Evolutionary conservation across 2,113 vertebrate genomes (phyloP), one percentile per base, ranked within the genome.

Genomic region (Sorex fumeus): DNA sequence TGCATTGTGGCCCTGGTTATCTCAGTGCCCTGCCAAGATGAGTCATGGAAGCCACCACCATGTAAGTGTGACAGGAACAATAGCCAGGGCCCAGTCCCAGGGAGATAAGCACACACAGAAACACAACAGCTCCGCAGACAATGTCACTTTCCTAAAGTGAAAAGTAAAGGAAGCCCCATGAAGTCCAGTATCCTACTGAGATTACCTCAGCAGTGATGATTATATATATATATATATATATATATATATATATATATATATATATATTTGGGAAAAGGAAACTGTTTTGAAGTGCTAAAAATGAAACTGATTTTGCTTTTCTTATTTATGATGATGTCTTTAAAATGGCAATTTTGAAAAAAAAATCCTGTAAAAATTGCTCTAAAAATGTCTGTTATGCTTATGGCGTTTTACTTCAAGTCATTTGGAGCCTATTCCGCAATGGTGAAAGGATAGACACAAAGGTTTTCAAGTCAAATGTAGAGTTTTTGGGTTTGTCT

Each of bases 151-250:
- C 53, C 86, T 45, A 66, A 27, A 66, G n/a, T 62, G 30, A 74
- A 83, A 93, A 90, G 47, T 45, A n/a, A 90, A 66, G 70, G 75
- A 45, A 95, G 77, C 43, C 7, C 34, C 57, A 40, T 47, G 21
- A 80, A 66, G 23, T 50, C 12, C 12, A 43, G 30, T 40, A 6
- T 34, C 50, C n/a, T 78, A 23, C 25, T 13, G 21, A 40, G 47
- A 50, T 50, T 5, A 50, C 47, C 47, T 50, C 13, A 50, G 57
- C 19, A 23, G 57, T 60, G 57, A 60, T 23, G 23, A 18, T 40
- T 40, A 40, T 40, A 40, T 40, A 7, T 40, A 7, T 40, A 7
- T 40, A 7, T 40, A 7, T 40, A 7, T 40, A 7, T 40, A 7
- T 40, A 7, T 40, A 7, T 40, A 7, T 40, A 7, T 40, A 7